Conservation (phyloP, 2,888 invertebrate genomes). For the Anthrax anthrax region DNA sequence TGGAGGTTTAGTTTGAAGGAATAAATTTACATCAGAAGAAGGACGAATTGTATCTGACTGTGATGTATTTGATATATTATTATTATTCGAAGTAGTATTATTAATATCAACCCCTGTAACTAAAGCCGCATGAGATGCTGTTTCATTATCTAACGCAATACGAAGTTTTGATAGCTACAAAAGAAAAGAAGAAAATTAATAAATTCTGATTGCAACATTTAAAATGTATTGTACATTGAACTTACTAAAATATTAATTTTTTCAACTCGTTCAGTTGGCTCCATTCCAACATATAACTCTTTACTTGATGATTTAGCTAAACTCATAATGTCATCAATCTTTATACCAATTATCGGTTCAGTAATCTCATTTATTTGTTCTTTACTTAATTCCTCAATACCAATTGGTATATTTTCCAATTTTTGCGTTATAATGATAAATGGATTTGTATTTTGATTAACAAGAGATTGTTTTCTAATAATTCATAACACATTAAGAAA, state of each 20-base stretch:
- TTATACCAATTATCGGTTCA: slow-evolving; percentile 25
- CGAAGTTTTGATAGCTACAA: slow-evolving; percentile 59
- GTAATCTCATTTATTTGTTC: slow-evolving; percentile 27
- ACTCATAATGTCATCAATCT: slow-evolving; percentile 70
- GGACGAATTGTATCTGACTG: slow-evolving; percentile 5
- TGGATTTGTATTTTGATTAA: slow-evolving; percentile 39
- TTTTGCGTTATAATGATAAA: slow-evolving; percentile 34
- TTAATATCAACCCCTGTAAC: slow-evolving; percentile 17
- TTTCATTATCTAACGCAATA: slow-evolving; percentile 58
- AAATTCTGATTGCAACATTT: background rate
- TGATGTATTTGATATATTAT: slow-evolving; percentile 4
- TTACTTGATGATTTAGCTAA: slow-evolving; percentile 78
- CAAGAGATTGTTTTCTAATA: slow-evolving; percentile 47
- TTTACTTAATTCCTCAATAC: slow-evolving; percentile 19
- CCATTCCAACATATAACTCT: slow-evolving; percentile 58
- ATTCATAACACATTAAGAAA: too few species aligned
- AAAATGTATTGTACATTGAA: background rate
- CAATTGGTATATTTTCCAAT: slow-evolving; percentile 25
- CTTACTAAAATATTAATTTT: slow-evolving; percentile 78
- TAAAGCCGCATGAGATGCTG: slow-evolving; percentile 36
- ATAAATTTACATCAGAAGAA: slow-evolving; percentile 7
- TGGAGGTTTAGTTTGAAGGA: slow-evolving; percentile 12
- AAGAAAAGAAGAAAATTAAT: background rate
- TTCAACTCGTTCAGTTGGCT: slow-evolving; percentile 50
- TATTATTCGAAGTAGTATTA: slow-evolving; percentile 13